Base-by-base conservation (phyloP, 2,888 invertebrate genomes). In the Unio pictorum region DNA sequence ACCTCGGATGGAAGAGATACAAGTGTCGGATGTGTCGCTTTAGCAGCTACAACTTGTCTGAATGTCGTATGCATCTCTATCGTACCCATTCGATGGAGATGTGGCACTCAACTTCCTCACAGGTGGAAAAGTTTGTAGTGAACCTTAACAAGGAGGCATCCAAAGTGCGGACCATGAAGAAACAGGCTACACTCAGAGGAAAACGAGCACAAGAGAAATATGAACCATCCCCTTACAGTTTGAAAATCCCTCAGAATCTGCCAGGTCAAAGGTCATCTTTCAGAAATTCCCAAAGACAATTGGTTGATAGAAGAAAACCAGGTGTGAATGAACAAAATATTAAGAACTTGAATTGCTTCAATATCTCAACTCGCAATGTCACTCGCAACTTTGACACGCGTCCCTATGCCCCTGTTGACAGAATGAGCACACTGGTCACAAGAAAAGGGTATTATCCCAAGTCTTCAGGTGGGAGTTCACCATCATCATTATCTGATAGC, bases 11-110 rank as follows among this genome's bases (percentile, higher is more conserved):
- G 93, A 92, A 93, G 82, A 92, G 94, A 54, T 95, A 93, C 86
- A 93, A 94, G 69, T 95, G 95, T 86, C 94, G 93, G 83, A 89
- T 94, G 26, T 95, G 95, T 88, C 92, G 93, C 66, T 95, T 80
- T 68, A 74, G 79, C n/a, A 76, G 82, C 61, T 86, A 84, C 61
- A 82, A 84, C 65, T 70, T 74, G 62, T 87, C 87, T 0, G 84
- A 87, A 63, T 82, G 82, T 69, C 82, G 76, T 55, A 81, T 81
- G 1, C 88, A 88, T 70, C 64, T 86, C 6, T 67, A 71, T n/a
- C 70, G 84, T n/a, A 73, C 74, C 7, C 88, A 88, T 73, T 45
- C 45, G 0, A 11, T 45, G 45, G 45, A 45, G 15, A 45, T 45
- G 45, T 45, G 45, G 34, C 66, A 15, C 57, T 66, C 4, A 59